A percentile compares a stretch with the other conserved stretches of the same genome.
phyloP scores from a whole-genome alignment of 2,113 vertebrate genomes.

The Smithornis capensis region DNA sequence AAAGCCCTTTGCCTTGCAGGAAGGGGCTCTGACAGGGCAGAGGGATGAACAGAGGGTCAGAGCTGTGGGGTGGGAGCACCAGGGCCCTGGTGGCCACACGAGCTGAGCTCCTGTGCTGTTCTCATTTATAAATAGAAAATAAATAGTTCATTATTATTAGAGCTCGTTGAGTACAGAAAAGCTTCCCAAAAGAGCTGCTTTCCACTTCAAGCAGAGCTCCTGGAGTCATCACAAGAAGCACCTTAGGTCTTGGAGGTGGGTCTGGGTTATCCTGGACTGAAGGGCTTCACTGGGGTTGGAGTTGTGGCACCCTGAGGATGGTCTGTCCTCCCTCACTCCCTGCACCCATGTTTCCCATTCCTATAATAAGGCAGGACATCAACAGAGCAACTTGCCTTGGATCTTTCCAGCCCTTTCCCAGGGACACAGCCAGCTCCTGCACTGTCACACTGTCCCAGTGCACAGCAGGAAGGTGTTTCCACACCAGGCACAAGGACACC shows the following conservation, averaged over 20 bases:
- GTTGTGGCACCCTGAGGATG: background rate
- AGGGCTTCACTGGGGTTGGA: background rate
- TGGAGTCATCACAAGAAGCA: rapidly evolving
- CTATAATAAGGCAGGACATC: background rate
- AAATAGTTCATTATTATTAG: background rate
- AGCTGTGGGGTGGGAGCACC: rapidly evolving
- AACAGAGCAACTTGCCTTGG: background rate
- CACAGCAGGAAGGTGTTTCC: conserved; percentile 45
- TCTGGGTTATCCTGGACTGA: background rate
- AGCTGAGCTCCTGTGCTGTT: background rate
- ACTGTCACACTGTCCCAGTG: background rate
- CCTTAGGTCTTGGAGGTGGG: background rate
- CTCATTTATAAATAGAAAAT: background rate
- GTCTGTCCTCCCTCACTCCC: background rate
- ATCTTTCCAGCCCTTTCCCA: background rate
- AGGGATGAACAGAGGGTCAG: background rate
- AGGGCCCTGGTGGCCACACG: rapidly evolving
- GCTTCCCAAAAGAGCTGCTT: background rate
- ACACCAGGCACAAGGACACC: background rate
- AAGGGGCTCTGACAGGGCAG: background rate
- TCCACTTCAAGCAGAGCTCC: background rate
- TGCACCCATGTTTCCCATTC: rapidly evolving
- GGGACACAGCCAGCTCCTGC: conserved; percentile 58
- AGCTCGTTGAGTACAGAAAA: background rate
- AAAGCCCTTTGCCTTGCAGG: background rate